Evolutionary conservation across 2,113 vertebrate genomes (phyloP).

Genomic region (Cochlearius cochlearius): DNA sequence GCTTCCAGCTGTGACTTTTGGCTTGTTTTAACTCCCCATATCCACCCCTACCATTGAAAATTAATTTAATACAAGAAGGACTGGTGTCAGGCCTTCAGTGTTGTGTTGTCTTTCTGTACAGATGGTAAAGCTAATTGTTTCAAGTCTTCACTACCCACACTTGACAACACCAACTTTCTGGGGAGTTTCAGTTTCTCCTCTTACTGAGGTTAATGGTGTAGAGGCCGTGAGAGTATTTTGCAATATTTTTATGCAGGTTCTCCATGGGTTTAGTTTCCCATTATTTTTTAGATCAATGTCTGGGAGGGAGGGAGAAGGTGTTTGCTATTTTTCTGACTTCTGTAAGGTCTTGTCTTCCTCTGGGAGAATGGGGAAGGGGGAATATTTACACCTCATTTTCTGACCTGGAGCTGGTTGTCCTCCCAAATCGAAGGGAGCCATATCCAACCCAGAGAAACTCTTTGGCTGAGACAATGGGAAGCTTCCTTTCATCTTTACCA

Average conservation of each 20-base stretch:
- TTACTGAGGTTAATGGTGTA: not conserved
- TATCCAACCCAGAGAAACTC: not conserved
- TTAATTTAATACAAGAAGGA: not conserved
- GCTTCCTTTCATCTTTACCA: not conserved
- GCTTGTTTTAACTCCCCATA: not conserved
- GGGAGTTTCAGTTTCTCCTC: not conserved
- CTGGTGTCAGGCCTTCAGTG: not conserved
- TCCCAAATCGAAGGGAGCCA: not conserved
- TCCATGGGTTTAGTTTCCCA: not conserved
- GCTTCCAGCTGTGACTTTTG: constrained; percentile 40
- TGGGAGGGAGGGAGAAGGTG: accelerated
- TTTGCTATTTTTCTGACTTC: not conserved
- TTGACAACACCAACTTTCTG: not conserved
- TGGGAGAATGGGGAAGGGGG: not conserved
- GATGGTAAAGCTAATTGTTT: not conserved
- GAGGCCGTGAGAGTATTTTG: not conserved
- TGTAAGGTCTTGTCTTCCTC: not conserved
- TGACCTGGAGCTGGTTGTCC: not conserved
- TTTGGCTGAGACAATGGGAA: not conserved
- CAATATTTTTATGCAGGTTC: not conserved
- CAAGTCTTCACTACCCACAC: not conserved
- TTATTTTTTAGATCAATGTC: not conserved
- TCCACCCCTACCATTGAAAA: constrained; percentile 8
- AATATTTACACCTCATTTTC: not conserved
- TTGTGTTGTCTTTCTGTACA: not conserved